phyloP scores from a whole-genome alignment of 2,888 invertebrate species.

The Tetanocera ferruginea region DNA sequence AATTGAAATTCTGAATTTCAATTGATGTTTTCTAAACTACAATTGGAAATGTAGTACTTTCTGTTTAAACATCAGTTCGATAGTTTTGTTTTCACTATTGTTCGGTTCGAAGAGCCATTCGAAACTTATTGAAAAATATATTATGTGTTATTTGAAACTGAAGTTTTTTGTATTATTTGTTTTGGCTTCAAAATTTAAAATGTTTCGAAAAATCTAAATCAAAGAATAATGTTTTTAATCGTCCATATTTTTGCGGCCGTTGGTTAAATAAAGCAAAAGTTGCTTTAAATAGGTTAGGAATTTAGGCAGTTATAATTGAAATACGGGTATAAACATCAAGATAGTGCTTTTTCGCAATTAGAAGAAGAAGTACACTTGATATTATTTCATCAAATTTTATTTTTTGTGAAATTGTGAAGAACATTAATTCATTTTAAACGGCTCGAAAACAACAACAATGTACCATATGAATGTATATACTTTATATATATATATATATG shows the following conservation, averaged over 20 bases:
- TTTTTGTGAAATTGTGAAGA: slow-evolving; percentile 7
- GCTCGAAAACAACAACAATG: too few relatives aligned
- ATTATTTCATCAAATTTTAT: background rate
- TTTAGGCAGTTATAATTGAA: slow-evolving; percentile 24
- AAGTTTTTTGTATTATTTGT: background rate
- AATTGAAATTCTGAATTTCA: too few relatives aligned
- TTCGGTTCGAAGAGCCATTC: background rate
- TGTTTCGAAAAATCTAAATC: background rate
- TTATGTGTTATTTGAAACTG: background rate
- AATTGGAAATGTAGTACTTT: too few relatives aligned
- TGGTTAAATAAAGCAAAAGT: background rate
- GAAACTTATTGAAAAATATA: background rate
- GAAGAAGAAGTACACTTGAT: background rate
- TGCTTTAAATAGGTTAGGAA: slow-evolving; percentile 21
- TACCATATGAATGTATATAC: too few relatives aligned
- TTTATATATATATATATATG: too few relatives aligned
- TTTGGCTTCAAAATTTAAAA: background rate
- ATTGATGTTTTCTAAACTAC: too few relatives aligned
- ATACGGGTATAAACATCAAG: slow-evolving; percentile 36
- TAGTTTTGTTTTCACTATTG: background rate
- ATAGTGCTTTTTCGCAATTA: background rate
- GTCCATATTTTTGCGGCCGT: slow-evolving; percentile 4
- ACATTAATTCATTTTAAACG: background rate
- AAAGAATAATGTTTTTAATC: slow-evolving; percentile 14
- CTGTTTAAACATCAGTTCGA: background rate